Base-by-base conservation (phyloP, 2,888 invertebrate species). In the Dasypolia templi region DNA sequence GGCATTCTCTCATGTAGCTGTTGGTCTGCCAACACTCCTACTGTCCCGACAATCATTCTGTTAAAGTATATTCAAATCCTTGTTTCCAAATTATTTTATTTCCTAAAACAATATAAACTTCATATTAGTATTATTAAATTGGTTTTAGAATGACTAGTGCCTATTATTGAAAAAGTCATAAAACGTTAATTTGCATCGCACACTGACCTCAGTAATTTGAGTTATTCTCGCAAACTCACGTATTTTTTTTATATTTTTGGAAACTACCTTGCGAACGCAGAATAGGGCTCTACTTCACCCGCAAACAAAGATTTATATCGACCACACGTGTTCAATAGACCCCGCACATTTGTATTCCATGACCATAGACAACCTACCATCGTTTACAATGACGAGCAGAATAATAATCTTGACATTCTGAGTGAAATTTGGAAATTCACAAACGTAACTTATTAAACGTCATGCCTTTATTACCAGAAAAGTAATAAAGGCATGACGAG, bases 251-350 rank as follows among this genome's bases (percentile, higher is more conserved):
- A 22, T 6, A 59, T 22, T 59, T n/a, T 39, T 39, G 35, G 35
- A 39, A 39, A 39, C n/a, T 17, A 17, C 14, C 9, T 5, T n/a
- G 14, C 14, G n/a, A 59, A n/a, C n/a, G 35, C 9, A 59, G 35
- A 35, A 22, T 56, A 56, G 11, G 9, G 5, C 11, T 59, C 9
- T 35, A 9, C 14, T 35, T 22, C 4, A 14, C 4, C n/a, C 22
- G 19, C n/a, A 14, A 69, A 26, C 3, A 7, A 39, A 49, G 49
- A 72, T 72, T 26, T 14, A 71, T 49, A 32, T 39, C 56, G 29
- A 55, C 26, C 19, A 51, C 22, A 49, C 22, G 6, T 11, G 14
- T 64, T 19, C 26, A 22, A 39, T 69, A 5, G 35, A 6, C 17
- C 26, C 49, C 22, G 17, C 49, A 6, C 14, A 64, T 64, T 63